Conservation (phyloP, 2,797 vertebrate genomes). For the Percopsis omiscomaycus region DNA sequence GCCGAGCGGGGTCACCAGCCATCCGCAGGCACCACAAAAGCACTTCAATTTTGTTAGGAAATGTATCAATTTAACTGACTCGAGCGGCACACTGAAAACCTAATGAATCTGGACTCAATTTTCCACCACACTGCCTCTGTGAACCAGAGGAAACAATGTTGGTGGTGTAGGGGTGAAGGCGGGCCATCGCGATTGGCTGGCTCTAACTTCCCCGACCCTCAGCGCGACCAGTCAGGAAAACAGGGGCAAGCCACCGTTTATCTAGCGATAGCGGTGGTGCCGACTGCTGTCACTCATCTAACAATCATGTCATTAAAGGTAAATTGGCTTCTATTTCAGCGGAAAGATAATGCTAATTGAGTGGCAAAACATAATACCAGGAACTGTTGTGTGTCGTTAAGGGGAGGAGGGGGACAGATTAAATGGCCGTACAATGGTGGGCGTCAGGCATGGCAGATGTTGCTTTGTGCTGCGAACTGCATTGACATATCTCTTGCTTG, state of each 20-base stretch:
- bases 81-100: constrained; percentile 97
- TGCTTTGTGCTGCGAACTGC: constrained; percentile 94
- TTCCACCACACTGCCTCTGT: constrained; percentile 99
- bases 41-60: constrained; percentile 99
- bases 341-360: constrained; percentile 99
- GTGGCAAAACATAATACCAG: constrained; percentile 99
- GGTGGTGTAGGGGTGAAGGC: constrained; percentile 89
- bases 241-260: constrained; percentile 84
- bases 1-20: constrained; percentile 99
- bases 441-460: constrained; percentile 99
- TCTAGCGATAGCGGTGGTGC: constrained; percentile 82
- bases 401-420: constrained; percentile 95
- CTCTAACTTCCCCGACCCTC: constrained; percentile 74
- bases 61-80: constrained; percentile 99
- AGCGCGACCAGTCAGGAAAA: constrained; percentile 81
- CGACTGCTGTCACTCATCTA: constrained; percentile 93
- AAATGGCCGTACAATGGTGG: constrained; percentile 97
- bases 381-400: constrained; percentile 95
- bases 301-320: constrained; percentile 99
- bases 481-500: constrained; percentile 97
- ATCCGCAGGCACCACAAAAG: constrained; percentile 99
- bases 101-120: constrained; percentile 99
- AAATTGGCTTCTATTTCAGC: constrained; percentile 99
- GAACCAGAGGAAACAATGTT: constrained; percentile 99
- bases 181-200: constrained; percentile 84